Base-by-base conservation (phyloP, 2,888 invertebrate species). In the Gymnoscelis rufifasciata region DNA sequence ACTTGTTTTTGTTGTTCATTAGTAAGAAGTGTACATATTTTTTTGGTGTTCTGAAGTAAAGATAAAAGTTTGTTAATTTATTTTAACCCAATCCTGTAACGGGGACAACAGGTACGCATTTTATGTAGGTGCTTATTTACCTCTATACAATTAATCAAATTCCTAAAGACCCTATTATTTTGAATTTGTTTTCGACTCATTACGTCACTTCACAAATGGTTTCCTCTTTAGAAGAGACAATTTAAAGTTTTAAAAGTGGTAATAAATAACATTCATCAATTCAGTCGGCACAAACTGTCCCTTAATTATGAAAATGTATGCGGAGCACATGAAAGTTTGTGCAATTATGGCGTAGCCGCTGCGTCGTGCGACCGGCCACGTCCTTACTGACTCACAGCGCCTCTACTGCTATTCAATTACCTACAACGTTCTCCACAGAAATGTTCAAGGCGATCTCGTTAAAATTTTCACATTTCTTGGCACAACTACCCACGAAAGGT, bases 241-340 rank as follows among this genome's bases (percentile, higher is more conserved):
- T 35, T 35, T 35, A 45, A 53, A 48, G 62, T 68, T 72, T 68
- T 62, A 74, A 71, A 68, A 77, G 67, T 66, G 65, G 66, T 69
- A 68, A 74, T 81, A 78, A 81, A 81, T 81, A 80, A 64, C 66
- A 71, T 60, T 68, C 62, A 62, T 62, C 61, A 68, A 68, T 68
- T 71, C 78, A 79, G 78, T 83, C 78, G 79, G 78, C 77, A 78
- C 69, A 71, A 81, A 78, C 78, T 78, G 77, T 74, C 78, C 77
- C 79, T 83, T 84, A 83, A 84, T 84, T 86, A 87, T 84, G 83
- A 86, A 84, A 84, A 87, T 86, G 80, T 87, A 87, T 86, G 87
- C 86, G 74, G 71, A 82, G 84, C 83, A 82, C 83, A 84, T 80
- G 84, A 83, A 87, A 86, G 83, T 87, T 84, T 80, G 75, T 81